Evolutionary conservation across 2,113 vertebrate species (phyloP).

Genomic region (Calidris pygmaea): DNA sequence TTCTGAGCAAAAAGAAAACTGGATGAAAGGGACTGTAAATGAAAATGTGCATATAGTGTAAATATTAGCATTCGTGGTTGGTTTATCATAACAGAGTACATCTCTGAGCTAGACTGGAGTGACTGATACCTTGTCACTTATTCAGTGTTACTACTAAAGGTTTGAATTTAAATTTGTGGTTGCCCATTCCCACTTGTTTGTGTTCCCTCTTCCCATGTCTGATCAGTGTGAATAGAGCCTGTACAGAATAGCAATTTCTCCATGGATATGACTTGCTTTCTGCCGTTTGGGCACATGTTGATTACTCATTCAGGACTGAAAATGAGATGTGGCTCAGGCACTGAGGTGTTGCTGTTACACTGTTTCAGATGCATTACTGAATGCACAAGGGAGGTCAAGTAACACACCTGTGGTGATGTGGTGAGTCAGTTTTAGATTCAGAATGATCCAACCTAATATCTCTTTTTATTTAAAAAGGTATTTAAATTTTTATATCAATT

Average conservation of each 20-base stretch:
- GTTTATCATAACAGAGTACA: rapidly evolving
- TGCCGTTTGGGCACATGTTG: rapidly evolving
- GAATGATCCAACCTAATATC: neutral
- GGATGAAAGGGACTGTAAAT: neutral
- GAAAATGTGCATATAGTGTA: neutral
- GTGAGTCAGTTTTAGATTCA: neutral
- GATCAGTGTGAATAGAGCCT: neutral
- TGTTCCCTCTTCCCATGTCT: rapidly evolving
- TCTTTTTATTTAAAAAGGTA: neutral
- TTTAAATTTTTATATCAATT: neutral
- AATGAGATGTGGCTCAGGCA: neutral
- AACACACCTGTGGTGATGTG: rapidly evolving
- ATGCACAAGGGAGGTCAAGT: neutral
- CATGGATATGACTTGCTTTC: neutral
- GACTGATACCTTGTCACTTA: neutral
- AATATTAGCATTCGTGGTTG: neutral
- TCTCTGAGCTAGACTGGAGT: neutral
- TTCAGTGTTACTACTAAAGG: rapidly evolving
- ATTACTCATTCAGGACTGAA: neutral
- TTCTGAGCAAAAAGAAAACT: neutral
- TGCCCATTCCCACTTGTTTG: rapidly evolving
- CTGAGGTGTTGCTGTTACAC: neutral
- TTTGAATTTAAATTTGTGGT: neutral
- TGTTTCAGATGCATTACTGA: neutral
- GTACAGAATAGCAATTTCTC: neutral